Conservation (phyloP, 2,888 invertebrate species). For the Drosophila mimica region DNA sequence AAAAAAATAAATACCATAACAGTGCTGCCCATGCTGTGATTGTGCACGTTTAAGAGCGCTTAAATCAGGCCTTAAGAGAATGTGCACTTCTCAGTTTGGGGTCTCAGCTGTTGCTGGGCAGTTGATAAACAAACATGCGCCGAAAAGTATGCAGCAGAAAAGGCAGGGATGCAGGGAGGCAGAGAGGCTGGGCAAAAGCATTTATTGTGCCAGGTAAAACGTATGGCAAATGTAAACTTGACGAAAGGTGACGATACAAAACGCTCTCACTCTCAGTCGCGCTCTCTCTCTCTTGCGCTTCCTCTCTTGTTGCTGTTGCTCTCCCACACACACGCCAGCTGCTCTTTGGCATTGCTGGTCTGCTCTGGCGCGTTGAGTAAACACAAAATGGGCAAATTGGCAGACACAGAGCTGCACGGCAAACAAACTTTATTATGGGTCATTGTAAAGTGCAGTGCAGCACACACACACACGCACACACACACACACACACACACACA, state of each 20-base stretch:
- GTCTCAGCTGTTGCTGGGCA: conserved; percentile 24
- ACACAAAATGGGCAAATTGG: conserved; percentile 69
- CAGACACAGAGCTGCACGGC: conserved; percentile 68
- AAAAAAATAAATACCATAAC: conserved; percentile 14
- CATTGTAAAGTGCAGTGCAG: conserved; percentile 67
- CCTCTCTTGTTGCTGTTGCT: conserved; percentile 7
- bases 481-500: conserved; percentile 7
- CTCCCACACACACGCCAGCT: conserved; percentile 15
- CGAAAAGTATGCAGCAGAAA: conserved; percentile 30
- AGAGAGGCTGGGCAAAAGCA: conserved; percentile 17
- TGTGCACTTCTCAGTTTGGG: not conserved
- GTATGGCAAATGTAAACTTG: conserved; percentile 54
- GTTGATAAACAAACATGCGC: conserved; percentile 43
- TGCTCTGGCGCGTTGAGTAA: conserved; percentile 63
- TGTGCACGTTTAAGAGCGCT: conserved; percentile 18
- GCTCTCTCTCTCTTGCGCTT: not conserved
- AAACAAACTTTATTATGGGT: conserved; percentile 76
- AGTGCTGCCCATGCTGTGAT: conserved; percentile 46
- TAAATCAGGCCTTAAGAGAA: conserved; percentile 22
- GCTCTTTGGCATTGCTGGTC: conserved; percentile 61
- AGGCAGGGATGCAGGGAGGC: conserved; percentile 2
- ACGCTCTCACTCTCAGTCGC: conserved; percentile 4
- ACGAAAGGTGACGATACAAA: conserved; percentile 54
- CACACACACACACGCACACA: conserved; percentile 25
- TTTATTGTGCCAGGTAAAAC: conserved; percentile 48